A percentile compares a stretch with the other conserved stretches of the same genome.
These are phyloP conservation scores for Neoscelio sp. DNA, from an alignment of 2,888 invertebrate species.

Conservation along the genomic window DNA sequence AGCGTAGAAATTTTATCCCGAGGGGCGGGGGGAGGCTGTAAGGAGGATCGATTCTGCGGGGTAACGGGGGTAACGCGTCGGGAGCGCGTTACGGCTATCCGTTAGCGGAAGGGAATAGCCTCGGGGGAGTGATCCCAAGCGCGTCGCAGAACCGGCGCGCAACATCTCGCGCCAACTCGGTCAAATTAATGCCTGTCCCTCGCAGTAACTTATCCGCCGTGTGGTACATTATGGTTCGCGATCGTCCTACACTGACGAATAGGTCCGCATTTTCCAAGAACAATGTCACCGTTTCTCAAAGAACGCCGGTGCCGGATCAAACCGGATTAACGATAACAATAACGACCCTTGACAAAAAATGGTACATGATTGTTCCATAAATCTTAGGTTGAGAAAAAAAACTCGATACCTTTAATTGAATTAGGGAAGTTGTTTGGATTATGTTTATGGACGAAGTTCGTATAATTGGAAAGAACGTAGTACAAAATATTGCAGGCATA, in stretches of 20 bases:
- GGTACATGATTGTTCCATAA: neutral
- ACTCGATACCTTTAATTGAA: too few relatives aligned
- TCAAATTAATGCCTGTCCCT: conserved; percentile 81
- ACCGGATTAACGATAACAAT: conserved; percentile 53
- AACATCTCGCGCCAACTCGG: conserved; percentile 75
- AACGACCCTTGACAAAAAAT: conserved; percentile 14
- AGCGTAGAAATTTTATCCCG: conserved; percentile 33
- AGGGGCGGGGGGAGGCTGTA: conserved; percentile 26
- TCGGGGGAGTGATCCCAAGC: conserved; percentile 77
- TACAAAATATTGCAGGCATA: too few relatives aligned
- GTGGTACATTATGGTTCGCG: conserved; percentile 74
- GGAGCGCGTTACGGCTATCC: conserved; percentile 74
- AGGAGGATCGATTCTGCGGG: conserved; percentile 77
- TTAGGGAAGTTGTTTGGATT: too few relatives aligned
- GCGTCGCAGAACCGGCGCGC: conserved; percentile 65
- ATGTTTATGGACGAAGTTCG: too few relatives aligned
- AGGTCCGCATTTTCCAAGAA: conserved; percentile 59
- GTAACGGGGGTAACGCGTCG: conserved; percentile 46
- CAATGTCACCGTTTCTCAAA: conserved; percentile 56
- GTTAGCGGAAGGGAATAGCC: conserved; percentile 79
- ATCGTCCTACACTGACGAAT: conserved; percentile 71
- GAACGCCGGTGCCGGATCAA: conserved; percentile 37
- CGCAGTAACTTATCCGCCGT: conserved; percentile 76
- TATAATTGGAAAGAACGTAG: too few relatives aligned
- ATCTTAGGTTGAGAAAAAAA: neutral